Conservation (phyloP, 23 tunicate species). For the Aplidium turbinatum region DNA sequence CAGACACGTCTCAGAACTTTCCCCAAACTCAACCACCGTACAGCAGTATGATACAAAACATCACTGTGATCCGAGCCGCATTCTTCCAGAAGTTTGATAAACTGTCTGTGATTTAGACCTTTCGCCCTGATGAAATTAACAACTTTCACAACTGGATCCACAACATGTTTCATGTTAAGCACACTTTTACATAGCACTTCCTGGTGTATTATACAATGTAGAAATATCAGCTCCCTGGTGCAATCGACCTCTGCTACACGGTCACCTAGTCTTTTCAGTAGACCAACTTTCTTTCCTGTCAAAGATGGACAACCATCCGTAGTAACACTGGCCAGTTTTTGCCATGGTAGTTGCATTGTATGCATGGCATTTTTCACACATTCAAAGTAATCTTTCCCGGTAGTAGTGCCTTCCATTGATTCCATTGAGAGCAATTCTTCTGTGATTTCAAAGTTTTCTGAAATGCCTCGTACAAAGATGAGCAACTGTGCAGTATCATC, state of each 20-base stretch:
- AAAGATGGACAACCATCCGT: constrained; percentile 84
- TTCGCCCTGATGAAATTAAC: constrained; percentile 68
- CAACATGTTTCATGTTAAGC: constrained; percentile 70
- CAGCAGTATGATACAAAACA: no score
- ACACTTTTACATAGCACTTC: constrained; percentile 69
- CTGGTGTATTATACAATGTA: constrained; percentile 78
- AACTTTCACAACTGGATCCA: constrained; percentile 62
- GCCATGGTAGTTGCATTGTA: constrained; percentile 64
- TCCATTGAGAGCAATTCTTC: constrained; percentile 68
- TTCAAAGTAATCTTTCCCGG: constrained; percentile 59
- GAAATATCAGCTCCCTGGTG: constrained; percentile 62
- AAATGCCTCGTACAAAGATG: constrained; percentile 58
- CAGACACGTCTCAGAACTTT: no score
- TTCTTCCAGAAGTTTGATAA: constrained; percentile 64
- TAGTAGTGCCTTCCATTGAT: constrained; percentile 76
- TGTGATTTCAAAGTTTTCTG: constrained; percentile 64
- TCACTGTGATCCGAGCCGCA: constrained; percentile 65
- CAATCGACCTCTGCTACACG: constrained; percentile 71
- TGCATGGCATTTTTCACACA: constrained; percentile 55
- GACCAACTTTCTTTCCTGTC: constrained; percentile 80
- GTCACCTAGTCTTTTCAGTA: constrained; percentile 64
- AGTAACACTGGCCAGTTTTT: constrained; percentile 76
- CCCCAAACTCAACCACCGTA: no score
- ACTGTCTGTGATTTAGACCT: constrained; percentile 58
- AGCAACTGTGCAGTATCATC: constrained; percentile 72